Evolutionary conservation across 2,797 vertebrate species (phyloP).

Genomic region (Fratercula arctica): DNA sequence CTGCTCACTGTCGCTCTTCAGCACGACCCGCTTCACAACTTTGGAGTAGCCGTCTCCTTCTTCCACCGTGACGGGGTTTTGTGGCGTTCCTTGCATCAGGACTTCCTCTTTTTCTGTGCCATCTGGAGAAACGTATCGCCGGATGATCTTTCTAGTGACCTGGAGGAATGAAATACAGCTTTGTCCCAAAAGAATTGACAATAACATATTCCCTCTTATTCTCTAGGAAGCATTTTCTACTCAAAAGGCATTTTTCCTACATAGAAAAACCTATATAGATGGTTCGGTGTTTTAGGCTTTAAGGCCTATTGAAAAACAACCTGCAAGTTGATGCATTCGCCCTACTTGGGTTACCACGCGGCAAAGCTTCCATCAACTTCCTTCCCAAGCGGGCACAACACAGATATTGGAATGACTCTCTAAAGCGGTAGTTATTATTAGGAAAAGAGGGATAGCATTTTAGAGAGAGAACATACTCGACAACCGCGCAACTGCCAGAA

Average conservation of each 20-base stretch:
- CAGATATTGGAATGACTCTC: not conserved
- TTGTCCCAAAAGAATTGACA: not conserved
- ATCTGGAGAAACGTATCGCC: slow-evolving; percentile 85
- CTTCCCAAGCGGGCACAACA: not conserved
- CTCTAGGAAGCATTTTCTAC: not conserved
- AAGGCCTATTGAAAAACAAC: not conserved
- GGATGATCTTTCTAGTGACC: slow-evolving; percentile 93
- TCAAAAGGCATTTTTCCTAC: not conserved
- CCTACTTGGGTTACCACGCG: not conserved
- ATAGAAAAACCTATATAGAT: fast-evolving
- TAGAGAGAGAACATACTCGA: not conserved
- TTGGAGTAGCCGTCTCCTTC: slow-evolving; percentile 89
- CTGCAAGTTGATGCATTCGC: not conserved
- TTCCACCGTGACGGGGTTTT: slow-evolving; percentile 79
- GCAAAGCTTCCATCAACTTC: not conserved
- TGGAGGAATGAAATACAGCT: slow-evolving; percentile 54
- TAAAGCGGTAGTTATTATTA: not conserved
- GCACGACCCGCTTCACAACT: slow-evolving; percentile 90
- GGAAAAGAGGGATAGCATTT: not conserved
- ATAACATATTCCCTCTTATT: not conserved
- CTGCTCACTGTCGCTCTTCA: slow-evolving; percentile 85
- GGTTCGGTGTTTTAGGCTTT: not conserved
- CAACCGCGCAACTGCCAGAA: not conserved
- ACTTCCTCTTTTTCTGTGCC: slow-evolving; percentile 89
- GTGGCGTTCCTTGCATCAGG: slow-evolving; percentile 82